Conservation (phyloP, 2,797 vertebrate genomes). For the Tachyglossus aculeatus region DNA sequence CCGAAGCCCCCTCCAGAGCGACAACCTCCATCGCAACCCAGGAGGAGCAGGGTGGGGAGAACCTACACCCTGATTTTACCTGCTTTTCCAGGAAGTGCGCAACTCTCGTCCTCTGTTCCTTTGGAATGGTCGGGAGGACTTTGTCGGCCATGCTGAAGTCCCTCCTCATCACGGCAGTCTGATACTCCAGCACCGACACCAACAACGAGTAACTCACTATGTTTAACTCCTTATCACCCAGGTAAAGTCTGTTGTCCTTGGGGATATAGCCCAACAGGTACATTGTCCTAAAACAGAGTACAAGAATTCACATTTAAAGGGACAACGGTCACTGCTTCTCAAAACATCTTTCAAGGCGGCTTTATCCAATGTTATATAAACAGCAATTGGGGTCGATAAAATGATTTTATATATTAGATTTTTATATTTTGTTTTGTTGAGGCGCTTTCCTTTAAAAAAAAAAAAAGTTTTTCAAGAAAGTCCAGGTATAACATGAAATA, state of each 20-base stretch:
- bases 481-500: no score
- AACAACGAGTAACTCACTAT: slow-evolving; percentile 96
- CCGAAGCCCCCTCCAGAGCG: no score
- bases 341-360: no score
- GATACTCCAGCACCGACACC: slow-evolving; percentile 96
- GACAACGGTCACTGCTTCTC: no score
- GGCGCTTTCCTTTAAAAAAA: no score
- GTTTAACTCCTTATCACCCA: slow-evolving; percentile 98
- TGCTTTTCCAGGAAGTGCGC: slow-evolving; percentile 99
- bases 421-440: no score
- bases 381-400: no score
- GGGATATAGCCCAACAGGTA: slow-evolving; percentile 98
- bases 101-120: slow-evolving; percentile 96
- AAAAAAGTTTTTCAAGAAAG: no score
- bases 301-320: slow-evolving; percentile 9
- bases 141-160: slow-evolving; percentile 98
- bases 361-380: no score
- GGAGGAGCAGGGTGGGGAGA: no score
- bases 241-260: slow-evolving; percentile 95
- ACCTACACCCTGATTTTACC: slow-evolving; percentile 78
- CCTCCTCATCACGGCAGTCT: slow-evolving; percentile 97
- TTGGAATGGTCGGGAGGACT: slow-evolving; percentile 96
- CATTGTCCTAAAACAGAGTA: slow-evolving; percentile 86
- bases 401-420: no score
- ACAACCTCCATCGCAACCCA: no score